A percentile compares a stretch with the other conserved stretches of the same genome.
Conservation (phyloP, 1,140 invertebrate species). For the Manduca sexta region DNA sequence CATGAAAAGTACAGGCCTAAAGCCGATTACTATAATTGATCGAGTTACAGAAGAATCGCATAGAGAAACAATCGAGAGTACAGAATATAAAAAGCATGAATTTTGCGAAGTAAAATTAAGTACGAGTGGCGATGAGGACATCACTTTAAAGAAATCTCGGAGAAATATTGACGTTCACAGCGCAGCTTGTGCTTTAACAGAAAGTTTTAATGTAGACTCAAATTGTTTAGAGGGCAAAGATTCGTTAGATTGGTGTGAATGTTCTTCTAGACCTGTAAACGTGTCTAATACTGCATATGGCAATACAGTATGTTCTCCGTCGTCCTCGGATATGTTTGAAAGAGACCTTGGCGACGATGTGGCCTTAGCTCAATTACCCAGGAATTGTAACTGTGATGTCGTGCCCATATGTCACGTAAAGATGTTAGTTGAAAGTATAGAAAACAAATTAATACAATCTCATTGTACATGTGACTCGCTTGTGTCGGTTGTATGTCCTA, state of each 20-base stretch:
- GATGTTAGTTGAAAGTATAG: constrained; percentile 59
- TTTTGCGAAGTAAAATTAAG: constrained; percentile 18
- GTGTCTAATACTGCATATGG: too few species aligned
- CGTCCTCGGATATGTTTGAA: too few species aligned
- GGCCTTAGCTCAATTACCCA: too few species aligned
- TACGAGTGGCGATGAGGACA: constrained; percentile 19
- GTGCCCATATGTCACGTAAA: constrained; percentile 63
- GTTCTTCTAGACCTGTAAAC: background rate
- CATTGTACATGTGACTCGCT: constrained; percentile 56
- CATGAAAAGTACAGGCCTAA: constrained; percentile 19
- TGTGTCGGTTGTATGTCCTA: constrained; percentile 40
- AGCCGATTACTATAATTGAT: constrained; percentile 1
- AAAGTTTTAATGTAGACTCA: constrained; percentile 9
- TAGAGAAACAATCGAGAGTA: background rate
- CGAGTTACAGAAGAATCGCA: background rate
- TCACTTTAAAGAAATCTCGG: constrained; percentile 34
- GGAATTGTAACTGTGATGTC: constrained; percentile 45
- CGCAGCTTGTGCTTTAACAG: constrained; percentile 24
- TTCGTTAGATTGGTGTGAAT: constrained; percentile 16
- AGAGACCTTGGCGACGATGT: too few species aligned
- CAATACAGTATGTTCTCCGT: too few species aligned
- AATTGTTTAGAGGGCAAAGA: constrained; percentile 12
- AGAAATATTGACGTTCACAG: constrained; percentile 13
- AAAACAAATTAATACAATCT: constrained; percentile 39
- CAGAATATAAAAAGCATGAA: background rate